A percentile compares a stretch with the other conserved stretches of the same genome.
Conservation (phyloP, 2,888 invertebrate genomes). For the Clepsis dumicolana region DNA sequence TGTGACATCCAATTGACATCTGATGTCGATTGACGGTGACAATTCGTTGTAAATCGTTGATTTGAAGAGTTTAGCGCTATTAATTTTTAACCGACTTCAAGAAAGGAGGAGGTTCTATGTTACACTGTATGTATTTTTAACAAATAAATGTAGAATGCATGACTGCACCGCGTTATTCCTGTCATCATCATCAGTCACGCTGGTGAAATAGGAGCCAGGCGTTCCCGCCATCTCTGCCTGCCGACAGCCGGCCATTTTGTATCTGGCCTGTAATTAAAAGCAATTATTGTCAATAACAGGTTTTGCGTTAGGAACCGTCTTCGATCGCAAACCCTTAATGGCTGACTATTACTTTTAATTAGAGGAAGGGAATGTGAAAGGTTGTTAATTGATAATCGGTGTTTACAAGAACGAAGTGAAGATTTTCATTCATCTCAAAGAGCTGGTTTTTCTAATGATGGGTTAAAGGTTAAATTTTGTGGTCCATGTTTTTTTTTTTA, state of each 20-base stretch:
- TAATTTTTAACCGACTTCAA: too few relatives aligned
- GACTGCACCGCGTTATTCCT: too few relatives aligned
- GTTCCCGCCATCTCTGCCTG: neutral
- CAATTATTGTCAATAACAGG: slow-evolving; percentile 70
- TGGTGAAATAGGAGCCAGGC: neutral
- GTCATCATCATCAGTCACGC: too few relatives aligned
- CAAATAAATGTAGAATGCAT: too few relatives aligned
- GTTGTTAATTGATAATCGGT: neutral
- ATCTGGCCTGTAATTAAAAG: slow-evolving; percentile 62
- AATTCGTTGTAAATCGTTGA: too few relatives aligned
- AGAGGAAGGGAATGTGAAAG: slow-evolving; percentile 17
- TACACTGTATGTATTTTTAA: too few relatives aligned
- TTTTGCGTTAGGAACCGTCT: slow-evolving; percentile 69
- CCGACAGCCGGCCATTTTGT: slow-evolving; percentile 13
- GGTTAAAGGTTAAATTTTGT: too few relatives aligned
- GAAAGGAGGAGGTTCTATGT: too few relatives aligned
- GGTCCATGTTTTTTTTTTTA: too few relatives aligned
- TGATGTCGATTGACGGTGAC: too few relatives aligned
- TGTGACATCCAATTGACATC: too few relatives aligned
- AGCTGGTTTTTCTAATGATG: neutral
- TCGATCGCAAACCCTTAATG: slow-evolving; percentile 57
- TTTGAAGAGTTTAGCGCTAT: too few relatives aligned
- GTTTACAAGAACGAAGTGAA: neutral
- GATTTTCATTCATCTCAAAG: neutral
- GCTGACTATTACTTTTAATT: slow-evolving; percentile 42